These are phyloP conservation scores for Saccostrea cuccullata DNA, from an alignment of 1,140 invertebrate species.

Conservation along the genomic window DNA sequence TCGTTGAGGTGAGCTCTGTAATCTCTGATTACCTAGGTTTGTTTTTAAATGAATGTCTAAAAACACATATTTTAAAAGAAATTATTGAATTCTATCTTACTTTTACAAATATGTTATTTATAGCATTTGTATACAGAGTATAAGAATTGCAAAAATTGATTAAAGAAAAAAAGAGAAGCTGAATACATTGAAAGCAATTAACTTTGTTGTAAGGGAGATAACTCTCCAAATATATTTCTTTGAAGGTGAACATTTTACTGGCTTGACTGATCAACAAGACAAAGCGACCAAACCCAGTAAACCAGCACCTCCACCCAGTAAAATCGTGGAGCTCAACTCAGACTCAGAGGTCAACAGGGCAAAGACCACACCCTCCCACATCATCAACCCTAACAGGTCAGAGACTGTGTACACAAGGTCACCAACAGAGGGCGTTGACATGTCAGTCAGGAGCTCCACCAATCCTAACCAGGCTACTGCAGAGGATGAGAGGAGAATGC, in stretches of 20 bases:
- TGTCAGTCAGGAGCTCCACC: constrained; percentile 56
- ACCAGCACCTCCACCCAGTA: not conserved
- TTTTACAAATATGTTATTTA: no score
- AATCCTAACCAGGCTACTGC: constrained; percentile 56
- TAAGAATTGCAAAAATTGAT: no score
- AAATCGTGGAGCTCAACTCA: constrained; percentile 8
- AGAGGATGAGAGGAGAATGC: constrained; percentile 66
- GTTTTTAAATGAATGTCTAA: no score
- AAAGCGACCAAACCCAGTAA: not conserved
- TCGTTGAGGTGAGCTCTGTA: no score
- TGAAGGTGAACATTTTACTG: constrained; percentile 48
- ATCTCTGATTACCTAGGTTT: no score
- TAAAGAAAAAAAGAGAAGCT: no score
- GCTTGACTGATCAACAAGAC: constrained; percentile 38
- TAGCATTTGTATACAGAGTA: no score
- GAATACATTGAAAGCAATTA: no score
- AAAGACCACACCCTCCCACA: constrained; percentile 18
- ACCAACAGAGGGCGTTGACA: constrained; percentile 49
- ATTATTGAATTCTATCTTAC: no score
- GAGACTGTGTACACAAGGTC: constrained; percentile 44
- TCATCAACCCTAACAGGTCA: not conserved
- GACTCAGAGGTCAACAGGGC: constrained; percentile 3
- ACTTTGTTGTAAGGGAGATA: no score
- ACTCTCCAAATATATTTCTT: not conserved
- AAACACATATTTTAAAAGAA: no score